Conservation (phyloP, 2,797 vertebrate genomes). For the Lemur catta region DNA sequence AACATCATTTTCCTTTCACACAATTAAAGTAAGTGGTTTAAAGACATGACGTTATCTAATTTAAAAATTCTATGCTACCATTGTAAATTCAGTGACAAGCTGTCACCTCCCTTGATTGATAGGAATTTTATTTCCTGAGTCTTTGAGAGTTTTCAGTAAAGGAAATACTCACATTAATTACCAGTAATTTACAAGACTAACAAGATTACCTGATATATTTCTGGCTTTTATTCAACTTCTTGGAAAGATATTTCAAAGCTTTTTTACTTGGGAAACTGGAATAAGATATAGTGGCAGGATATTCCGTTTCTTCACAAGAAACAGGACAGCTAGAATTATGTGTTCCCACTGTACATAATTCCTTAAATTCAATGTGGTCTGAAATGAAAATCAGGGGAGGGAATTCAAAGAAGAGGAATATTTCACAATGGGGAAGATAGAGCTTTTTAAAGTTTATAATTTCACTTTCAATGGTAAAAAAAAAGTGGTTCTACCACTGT, state of each 20-base stretch:
- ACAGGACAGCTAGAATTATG: slow-evolving; percentile 86
- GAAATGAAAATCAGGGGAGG: slow-evolving; percentile 43
- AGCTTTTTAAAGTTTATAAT: not conserved
- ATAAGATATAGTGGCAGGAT: slow-evolving; percentile 83
- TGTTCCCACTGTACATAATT: slow-evolving; percentile 82
- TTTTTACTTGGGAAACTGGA: slow-evolving; percentile 84
- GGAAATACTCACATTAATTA: not conserved
- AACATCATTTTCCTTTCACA: not conserved
- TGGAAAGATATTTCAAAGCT: slow-evolving; percentile 78
- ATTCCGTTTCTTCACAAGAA: slow-evolving; percentile 85
- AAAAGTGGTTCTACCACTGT: not conserved
- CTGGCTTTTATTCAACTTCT: slow-evolving; percentile 80
- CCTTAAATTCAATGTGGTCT: slow-evolving; percentile 82
- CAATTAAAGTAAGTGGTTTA: not conserved
- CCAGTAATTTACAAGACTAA: not conserved
- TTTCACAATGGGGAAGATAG: not conserved
- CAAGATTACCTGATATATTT: slow-evolving; percentile 83
- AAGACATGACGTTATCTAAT: not conserved
- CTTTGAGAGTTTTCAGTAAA: not conserved
- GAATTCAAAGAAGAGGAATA: not conserved
- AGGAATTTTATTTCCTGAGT: not conserved
- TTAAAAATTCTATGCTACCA: not conserved
- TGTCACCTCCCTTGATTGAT: not conserved
- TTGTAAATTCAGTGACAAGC: not conserved
- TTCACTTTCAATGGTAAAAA: not conserved